phyloP scores from a whole-genome alignment of 2,888 invertebrate species.

The Nezara viridula region DNA sequence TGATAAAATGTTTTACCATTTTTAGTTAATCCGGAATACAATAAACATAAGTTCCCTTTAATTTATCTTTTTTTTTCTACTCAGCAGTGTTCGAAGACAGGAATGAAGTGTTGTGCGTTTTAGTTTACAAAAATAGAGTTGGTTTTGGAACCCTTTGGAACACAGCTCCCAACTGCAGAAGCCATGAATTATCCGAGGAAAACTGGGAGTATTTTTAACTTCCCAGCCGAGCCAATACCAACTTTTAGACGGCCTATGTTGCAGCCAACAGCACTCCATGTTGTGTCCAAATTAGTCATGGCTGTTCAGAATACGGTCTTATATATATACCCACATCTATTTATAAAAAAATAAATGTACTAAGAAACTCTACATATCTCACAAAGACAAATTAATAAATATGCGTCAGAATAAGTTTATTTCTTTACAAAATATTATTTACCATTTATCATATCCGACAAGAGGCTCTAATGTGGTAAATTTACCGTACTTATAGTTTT shows the following conservation, averaged over 20 bases:
- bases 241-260: not conserved
- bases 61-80: too few species aligned
- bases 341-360: not conserved
- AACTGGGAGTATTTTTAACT: constrained; percentile 18
- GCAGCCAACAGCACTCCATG: constrained; percentile 9
- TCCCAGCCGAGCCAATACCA: not conserved
- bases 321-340: not conserved
- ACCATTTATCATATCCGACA: too few species aligned
- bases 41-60: too few species aligned
- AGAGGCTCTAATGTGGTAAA: too few species aligned
- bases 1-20: too few species aligned
- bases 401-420: too few species aligned
- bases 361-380: too few species aligned
- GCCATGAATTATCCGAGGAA: constrained; percentile 28
- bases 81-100: not conserved
- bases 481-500: too few species aligned
- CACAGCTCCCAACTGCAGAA: not conserved
- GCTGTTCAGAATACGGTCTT: not conserved
- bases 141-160: constrained; percentile 26
- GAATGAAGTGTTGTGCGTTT: not conserved
- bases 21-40: too few species aligned
- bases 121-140: not conserved
- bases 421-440: too few species aligned
- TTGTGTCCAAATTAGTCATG: not conserved
- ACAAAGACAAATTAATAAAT: too few species aligned